These are phyloP conservation scores for Lomographa bimaculata DNA, from an alignment of 2,888 invertebrate genomes.

Conservation along the genomic window DNA sequence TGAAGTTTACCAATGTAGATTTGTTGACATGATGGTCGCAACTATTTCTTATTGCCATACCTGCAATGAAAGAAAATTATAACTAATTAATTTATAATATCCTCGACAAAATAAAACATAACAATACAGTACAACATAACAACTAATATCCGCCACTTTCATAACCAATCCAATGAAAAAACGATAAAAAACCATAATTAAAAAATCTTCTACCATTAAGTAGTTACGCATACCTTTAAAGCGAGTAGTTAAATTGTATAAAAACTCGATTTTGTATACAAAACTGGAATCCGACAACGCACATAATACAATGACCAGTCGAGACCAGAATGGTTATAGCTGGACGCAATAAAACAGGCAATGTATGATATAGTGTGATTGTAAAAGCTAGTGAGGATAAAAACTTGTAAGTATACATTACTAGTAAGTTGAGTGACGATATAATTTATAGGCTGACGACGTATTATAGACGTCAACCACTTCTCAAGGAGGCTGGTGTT, in stretches of 20 bases:
- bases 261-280: constrained; percentile 13
- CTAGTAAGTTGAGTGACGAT: constrained; percentile 7
- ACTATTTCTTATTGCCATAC: constrained; percentile 19
- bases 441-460: constrained; percentile 19
- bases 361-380: constrained; percentile 23
- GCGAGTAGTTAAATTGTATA: constrained; percentile 11
- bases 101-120: constrained; percentile 1
- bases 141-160: constrained; percentile 14
- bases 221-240: constrained; percentile 14
- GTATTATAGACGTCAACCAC: constrained; percentile 12
- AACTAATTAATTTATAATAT: no score
- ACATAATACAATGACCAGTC: constrained; percentile 17
- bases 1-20: constrained; percentile 1
- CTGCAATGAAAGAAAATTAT: constrained; percentile 25
- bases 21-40: no score
- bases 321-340: constrained; percentile 1
- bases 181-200: constrained; percentile 21
- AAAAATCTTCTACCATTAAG: constrained; percentile 10
- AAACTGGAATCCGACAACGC: constrained; percentile 20
- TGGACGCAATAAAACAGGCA: constrained; percentile 17
- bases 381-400: constrained; percentile 23
- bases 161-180: constrained; percentile 17
- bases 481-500: constrained; percentile 4
- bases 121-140: constrained; percentile 6
- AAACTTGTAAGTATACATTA: constrained; percentile 22